These are phyloP conservation scores for Neofelis nebulosa DNA, from an alignment of 2,113 vertebrate genomes.

Conservation along the genomic window DNA sequence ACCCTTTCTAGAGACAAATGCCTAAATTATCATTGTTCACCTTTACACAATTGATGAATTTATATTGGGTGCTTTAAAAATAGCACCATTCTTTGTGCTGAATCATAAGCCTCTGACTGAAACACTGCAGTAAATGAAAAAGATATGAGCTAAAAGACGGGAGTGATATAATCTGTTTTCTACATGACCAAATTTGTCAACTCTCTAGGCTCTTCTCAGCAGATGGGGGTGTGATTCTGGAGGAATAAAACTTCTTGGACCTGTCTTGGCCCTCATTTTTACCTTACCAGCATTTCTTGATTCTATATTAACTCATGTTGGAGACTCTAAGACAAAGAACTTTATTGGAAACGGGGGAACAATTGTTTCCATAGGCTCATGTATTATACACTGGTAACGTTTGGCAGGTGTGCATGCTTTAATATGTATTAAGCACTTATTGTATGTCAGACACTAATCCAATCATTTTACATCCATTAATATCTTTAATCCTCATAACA, in stretches of 20 bases:
- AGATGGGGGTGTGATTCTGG: background rate
- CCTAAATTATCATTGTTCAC: constrained; percentile 7
- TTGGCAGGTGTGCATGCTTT: background rate
- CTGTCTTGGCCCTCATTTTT: background rate
- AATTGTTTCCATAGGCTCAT: background rate
- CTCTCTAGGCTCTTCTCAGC: background rate
- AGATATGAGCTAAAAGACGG: background rate
- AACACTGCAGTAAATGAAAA: background rate
- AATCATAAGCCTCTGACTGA: constrained; percentile 21
- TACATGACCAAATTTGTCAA: background rate
- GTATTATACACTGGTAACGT: background rate
- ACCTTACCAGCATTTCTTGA: background rate
- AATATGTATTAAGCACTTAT: background rate
- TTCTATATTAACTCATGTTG: background rate
- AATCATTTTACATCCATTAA: background rate
- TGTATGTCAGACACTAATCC: background rate
- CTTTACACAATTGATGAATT: constrained; percentile 15
- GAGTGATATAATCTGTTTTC: background rate
- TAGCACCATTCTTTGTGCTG: background rate
- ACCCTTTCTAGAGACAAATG: constrained; percentile 10
- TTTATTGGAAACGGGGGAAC: background rate
- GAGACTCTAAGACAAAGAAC: background rate
- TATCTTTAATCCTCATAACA: background rate
- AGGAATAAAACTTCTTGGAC: background rate
- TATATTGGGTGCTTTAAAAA: constrained; percentile 18